phyloP scores from a whole-genome alignment of 2,888 invertebrate genomes.

The Eupithecia dodoneata region DNA sequence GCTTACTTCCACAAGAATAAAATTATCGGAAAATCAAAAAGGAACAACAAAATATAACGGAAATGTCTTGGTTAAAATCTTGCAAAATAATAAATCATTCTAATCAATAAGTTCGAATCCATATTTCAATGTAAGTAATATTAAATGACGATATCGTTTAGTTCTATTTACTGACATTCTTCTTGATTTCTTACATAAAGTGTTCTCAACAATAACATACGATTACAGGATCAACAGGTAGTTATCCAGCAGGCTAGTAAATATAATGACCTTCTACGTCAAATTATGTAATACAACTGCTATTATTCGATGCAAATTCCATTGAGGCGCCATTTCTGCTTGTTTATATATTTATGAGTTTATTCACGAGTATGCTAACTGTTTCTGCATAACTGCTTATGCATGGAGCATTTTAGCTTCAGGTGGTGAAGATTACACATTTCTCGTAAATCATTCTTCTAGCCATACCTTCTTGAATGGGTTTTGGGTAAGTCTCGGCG shows the following conservation, averaged over 20 bases:
- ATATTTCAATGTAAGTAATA: background rate
- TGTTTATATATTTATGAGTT: conserved; percentile 23
- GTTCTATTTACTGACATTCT: too few relatives aligned
- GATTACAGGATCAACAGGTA: conserved; percentile 7
- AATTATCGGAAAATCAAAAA: too few relatives aligned
- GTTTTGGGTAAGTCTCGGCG: background rate
- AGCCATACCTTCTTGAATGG: background rate
- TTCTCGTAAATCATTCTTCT: background rate
- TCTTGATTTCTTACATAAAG: background rate
- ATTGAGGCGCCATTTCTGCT: conserved; percentile 19
- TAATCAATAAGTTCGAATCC: background rate
- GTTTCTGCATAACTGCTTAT: conserved; percentile 16
- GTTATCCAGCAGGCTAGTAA: conserved; percentile 17
- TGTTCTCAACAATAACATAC: background rate
- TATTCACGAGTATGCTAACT: conserved; percentile 10
- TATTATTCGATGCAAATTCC: conserved; percentile 15
- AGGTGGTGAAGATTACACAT: conserved; percentile 3
- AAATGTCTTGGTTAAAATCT: background rate
- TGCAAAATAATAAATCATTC: background rate
- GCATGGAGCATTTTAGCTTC: conserved; percentile 15
- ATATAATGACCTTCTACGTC: conserved; percentile 23
- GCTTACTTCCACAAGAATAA: too few relatives aligned
- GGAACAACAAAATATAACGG: too few relatives aligned
- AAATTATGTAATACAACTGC: conserved; percentile 21
- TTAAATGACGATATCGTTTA: too few relatives aligned